Evolutionary conservation across 2,113 vertebrate species (phyloP), one percentile per base, ranked within the genome.

Genomic region (Australoheros scitulus): DNA sequence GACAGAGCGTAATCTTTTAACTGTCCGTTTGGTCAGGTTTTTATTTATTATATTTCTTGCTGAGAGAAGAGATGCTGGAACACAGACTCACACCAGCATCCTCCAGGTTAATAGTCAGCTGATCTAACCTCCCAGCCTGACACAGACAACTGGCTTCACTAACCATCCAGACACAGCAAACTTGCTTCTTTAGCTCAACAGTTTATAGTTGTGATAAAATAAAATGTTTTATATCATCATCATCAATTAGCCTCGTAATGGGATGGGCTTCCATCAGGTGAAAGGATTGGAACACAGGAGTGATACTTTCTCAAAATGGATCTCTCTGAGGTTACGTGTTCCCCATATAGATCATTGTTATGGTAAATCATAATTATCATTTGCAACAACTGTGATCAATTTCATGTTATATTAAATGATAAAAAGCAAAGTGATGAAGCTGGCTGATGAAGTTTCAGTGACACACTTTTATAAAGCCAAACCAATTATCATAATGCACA

Each of bases 371-470:
- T 29, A 70, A 50, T 50, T 50, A 70, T 29, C 9, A 52, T 72
- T 52, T 52, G 11, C 4, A 72, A 52, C 24, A 72, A 52, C 24
- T 50, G 43, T 29, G 43, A 72, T 72, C 24, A 32, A 20, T 72
- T 72, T 72, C 24, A 72, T 20, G 24, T 32, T 72, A 72, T 52
- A 72, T 72, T 8, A 29, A 70, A 29, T 29, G 11, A 50, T 29
- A 50, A 70, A 70, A 50, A 70, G 5, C 47, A 70, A 79, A 79
- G 18, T 6, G 2, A 55, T 61, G 20, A 18, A 50, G 14, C 22
- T 81, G 43, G 74, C 9, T 70, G 36, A 83, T 17, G 56, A 14
- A 7, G 36, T 77, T 26, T 55, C 80, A 41, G 36, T 80, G 75
- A 34, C 34, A 34, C 24, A n/a, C 60, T 20, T 41, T 78, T 22